Evolutionary conservation across 2,797 vertebrate genomes (phyloP), one percentile per base, ranked within the genome.

Genomic region (Acipenser transmontanus): DNA sequence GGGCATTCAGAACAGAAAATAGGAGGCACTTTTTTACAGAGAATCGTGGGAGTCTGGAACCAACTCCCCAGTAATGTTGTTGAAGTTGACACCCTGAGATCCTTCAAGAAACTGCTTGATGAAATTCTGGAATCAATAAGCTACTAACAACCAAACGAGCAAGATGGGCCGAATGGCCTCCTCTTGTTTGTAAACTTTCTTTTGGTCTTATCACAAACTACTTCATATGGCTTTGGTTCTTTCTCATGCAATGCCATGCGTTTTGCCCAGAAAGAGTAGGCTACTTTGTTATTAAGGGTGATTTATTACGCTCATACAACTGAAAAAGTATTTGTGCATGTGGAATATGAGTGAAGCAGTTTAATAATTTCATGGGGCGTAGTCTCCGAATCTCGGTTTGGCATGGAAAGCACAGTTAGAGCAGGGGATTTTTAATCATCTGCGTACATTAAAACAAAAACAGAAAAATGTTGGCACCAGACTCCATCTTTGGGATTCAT

Each of bases 271-370:
- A 78, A 69, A 68, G 70, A 34, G 34, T 34, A 34, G 20, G 66
- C 66, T 65, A 69, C 62, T 13, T 71, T 74, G 71, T 76, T 66
- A 59, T 65, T 57, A 72, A 52, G 64, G 51, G 61, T 71, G 71
- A 84, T 84, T 78, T 77, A 81, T 80, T 71, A 71, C 51, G 63
- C 47, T 72, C 12, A 66, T 59, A 62, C 76, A 81, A 78, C 71
- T 76, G 73, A 71, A 77, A 80, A 73, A 68, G 69, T 69, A 68
- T 70, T 71, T 34, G 34, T 34, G 71, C 66, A 70, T 61, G 64
- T 65, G 63, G 60, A 74, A 68, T 65, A 63, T 64, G 65, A 69
- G 65, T 61, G n/a, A 70, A 65, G 65, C 67, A 48, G 68, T 69
- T 68, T 72, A 56, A 51, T 66, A 64, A 64, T 69, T 52, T 62